phyloP scores from a whole-genome alignment of 2,797 vertebrate species.

The Sebastes variabilis region DNA sequence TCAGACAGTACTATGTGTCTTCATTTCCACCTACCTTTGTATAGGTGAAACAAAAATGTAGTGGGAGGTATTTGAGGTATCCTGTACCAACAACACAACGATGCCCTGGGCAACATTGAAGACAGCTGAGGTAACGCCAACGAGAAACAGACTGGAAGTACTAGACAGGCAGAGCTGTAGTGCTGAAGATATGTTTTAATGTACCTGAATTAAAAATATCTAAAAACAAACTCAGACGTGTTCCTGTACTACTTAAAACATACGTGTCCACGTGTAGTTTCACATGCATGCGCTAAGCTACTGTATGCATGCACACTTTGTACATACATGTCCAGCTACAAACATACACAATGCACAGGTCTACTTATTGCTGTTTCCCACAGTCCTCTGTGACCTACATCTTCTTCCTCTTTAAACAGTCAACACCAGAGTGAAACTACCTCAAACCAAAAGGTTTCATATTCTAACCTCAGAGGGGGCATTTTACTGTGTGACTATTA shows the following conservation, averaged over 20 bases:
- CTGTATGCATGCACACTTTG: not conserved
- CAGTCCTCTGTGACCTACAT: constrained; percentile 29
- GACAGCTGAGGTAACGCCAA: not conserved
- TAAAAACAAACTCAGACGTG: not conserved
- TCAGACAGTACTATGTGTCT: not conserved
- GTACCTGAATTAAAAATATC: not conserved
- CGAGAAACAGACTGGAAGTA: not conserved
- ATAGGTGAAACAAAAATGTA: not conserved
- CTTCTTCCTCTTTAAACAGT: not conserved
- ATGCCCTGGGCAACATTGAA: not conserved
- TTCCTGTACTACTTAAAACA: not conserved
- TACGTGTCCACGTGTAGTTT: not conserved
- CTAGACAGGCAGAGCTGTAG: not conserved
- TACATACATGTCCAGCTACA: not conserved
- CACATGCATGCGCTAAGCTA: not conserved
- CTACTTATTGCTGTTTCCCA: not conserved
- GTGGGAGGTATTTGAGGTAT: not conserved
- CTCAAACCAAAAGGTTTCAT: constrained; percentile 23
- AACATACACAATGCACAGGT: not conserved
- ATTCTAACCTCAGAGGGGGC: not conserved
- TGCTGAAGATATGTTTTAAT: not conserved
- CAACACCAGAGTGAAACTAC: constrained; percentile 5
- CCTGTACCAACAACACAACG: not conserved
- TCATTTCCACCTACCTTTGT: not conserved
- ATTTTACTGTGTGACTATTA: not conserved